Evolutionary conservation across 2,888 invertebrate species (phyloP), one percentile per base, ranked within the genome.

Genomic region (Chloroclystis v-ata): DNA sequence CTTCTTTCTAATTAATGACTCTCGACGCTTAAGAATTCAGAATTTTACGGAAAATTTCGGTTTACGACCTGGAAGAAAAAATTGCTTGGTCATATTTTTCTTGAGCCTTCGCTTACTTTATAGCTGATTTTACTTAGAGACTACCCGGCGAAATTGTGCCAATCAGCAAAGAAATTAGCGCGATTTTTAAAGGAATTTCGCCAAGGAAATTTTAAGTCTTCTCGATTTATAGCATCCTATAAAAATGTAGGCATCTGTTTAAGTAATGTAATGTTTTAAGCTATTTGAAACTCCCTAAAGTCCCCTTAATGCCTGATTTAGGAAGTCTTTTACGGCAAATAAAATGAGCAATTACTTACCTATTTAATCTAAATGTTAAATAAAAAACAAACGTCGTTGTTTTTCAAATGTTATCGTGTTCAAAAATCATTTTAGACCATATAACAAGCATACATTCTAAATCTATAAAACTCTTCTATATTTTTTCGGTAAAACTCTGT

Each of bases 1-100:
- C 67, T 68, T 74, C 65, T 57, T 66, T 67, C 70, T 82, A 82
- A 85, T 84, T 83, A 82, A 85, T 79, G 79, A 69, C 62, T 61
- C 69, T 73, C 70, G 75, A 72, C 75, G 69, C 65, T 71, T 71
- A 66, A 70, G 63, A 68, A 77, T 76, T 74, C 69, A 67, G 65
- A 67, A 69, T 68, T 76, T 75, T 65, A 59, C 60, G 57, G 56
- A 56, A 72, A 73, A 71, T 66, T 65, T 65, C 54, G 52, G 63
- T 60, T 71, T 57, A 43, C 42, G 48, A 54, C 40, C 45, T 52
- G 49, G 40, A 35, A 47, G 29, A 46, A 40, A 48, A 49, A 43
- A 51, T 47, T 38, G 43, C 47, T 47, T 32, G 30, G 49, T 54
- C 49, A 43, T 35, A 20, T 35, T 24, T 35, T 35, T 8, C 20